Percentiles rank a stretch among this genome's conserved stretches.
These are phyloP conservation scores for Actinernus sp. DNA, from an alignment of 92 coral and sea anemone genomes.

Conservation along the genomic window DNA sequence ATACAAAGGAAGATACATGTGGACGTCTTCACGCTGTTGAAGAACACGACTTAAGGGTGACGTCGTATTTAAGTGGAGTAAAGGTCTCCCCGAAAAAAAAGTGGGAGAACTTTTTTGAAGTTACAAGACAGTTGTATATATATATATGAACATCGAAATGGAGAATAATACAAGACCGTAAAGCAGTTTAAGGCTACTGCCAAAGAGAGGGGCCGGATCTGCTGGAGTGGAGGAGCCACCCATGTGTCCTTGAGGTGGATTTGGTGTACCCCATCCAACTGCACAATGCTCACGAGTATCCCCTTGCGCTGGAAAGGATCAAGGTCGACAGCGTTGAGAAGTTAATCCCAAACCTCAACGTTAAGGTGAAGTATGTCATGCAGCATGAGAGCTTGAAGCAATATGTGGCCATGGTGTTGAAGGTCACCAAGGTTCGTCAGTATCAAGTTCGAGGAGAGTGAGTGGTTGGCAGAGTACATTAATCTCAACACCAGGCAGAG, in stretches of 20 bases:
- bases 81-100: no score
- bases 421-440: background rate
- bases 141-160: no score
- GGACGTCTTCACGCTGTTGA: no score
- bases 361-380: background rate
- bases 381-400: background rate
- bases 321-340: background rate
- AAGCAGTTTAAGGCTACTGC: no score
- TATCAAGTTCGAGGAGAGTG: background rate
- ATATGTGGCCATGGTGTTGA: background rate
- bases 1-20: no score
- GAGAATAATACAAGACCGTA: no score
- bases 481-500: background rate
- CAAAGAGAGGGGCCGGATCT: no score
- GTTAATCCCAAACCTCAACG: background rate
- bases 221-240: background rate
- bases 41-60: no score
- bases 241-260: slow-evolving; percentile 1
- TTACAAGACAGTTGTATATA: no score
- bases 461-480: background rate
- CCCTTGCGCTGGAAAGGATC: background rate
- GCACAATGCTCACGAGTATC: background rate
- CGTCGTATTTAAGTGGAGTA: no score
- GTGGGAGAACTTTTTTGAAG: no score
- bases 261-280: background rate